Base-by-base conservation (phyloP, 2,888 invertebrate species). In the Rhingia campestris region DNA sequence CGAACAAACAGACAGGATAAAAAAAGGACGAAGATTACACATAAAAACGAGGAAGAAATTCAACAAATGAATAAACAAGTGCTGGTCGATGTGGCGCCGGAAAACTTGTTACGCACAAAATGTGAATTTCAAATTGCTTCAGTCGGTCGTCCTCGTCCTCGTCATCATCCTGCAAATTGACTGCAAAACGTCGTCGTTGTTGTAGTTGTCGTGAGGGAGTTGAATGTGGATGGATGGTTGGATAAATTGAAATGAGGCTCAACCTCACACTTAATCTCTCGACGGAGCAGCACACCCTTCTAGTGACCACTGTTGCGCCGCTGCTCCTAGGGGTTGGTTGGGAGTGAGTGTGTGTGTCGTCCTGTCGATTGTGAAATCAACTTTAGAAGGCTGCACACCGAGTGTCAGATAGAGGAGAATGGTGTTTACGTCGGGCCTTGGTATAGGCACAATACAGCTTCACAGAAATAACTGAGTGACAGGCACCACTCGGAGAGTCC, bases 91-190 rank as follows among this genome's bases (percentile, higher is more conserved):
- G 86, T 87, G 87, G 87, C 87, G 87, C 87, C 87, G 86, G 86
- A 81, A 87, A 86, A 87, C 87, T 87, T 87, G 87, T 87, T 87
- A 87, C 87, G 87, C 87, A 87, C 84, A 82, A 84, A 86, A 86
- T 76, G 81, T 86, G 79, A 82, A 82, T 82, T 86, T 76, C 75
- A 75, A 75, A 79, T 86, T 76, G 86, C 80, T 70, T 39, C 37
- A 75, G 80, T 66, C 79, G 76, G 73, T 64, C 49, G 67, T 61
- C 51, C 35, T 72, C 53, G 76, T 61, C 7, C 39, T 77, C 58
- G 81, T 70, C 64, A 59, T 77, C 73, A 73, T 64, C 79, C 79
- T 79, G 84, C 80, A 80, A 84, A 79, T 84, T 84, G 84, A 84
- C 84, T 84, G 84, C 70, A 80, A 84, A 35, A 56, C 54, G 54